Base-by-base conservation (phyloP, 1,140 invertebrate genomes). In the Orius insidiosus region DNA sequence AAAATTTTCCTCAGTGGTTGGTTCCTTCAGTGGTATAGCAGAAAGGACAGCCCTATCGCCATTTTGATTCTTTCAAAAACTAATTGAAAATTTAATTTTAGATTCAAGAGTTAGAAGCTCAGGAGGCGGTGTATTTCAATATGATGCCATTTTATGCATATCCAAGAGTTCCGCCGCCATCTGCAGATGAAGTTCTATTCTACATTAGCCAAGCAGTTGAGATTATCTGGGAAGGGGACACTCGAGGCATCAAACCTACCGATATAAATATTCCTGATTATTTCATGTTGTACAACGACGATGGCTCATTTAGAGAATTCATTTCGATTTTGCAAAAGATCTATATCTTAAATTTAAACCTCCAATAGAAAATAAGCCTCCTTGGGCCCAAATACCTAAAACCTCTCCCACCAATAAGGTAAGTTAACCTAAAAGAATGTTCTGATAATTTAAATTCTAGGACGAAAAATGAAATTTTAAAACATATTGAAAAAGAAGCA, bases 291-390 rank as follows among this genome's bases (percentile, higher is more conserved):
- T 10, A 37, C 5, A 10, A 34, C 11, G 35, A 37, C 5, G 44
- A 45, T 24, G 59, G 54, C 11, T 60, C 64, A 8, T 68, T 67
- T 42, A 68, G 65, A 44, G 62, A 55, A 14, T 72, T 79, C 47
- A 54, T 81, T 79, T 78, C 56, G 72, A 80, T 59, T 59, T 80
- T 10, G 70, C 70, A 39, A 75, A 72, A 52, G 74, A 80, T 56
- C 62, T 75, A 6, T 66, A 74, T n/a, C 55, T 3, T 63, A 69
- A 3, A 58, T 70, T 54, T 70, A 67, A 51, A 58, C 60, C 47
- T 44, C 56, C 19, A 66, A 64, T 11, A 57, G 24, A 24, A 24
- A 24, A 24, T 24, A 63, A 7, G 60, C 66, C 38, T 61, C 62
- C 38, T 59, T 61, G 7, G 63, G 64, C 1, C 65, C 66, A 0